Conservation (phyloP, 2,888 invertebrate species). For the Coelopa pilipes region DNA sequence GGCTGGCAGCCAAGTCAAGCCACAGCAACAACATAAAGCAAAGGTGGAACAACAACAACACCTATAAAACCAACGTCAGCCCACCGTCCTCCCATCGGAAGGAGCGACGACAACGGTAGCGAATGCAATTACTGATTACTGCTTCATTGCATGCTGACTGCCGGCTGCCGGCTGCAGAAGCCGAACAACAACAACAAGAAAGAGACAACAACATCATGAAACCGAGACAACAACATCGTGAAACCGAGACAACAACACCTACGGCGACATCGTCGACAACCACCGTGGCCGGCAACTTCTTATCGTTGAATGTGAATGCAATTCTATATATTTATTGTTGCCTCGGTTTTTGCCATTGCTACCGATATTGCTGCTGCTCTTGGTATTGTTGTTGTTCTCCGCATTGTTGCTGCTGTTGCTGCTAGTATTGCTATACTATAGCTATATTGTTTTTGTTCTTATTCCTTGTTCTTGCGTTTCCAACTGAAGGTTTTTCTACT, state of each 20-base stretch:
- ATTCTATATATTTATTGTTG: conserved; percentile 34
- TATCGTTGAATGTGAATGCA: conserved; percentile 11
- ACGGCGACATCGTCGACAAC: conserved; percentile 31
- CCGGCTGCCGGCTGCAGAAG: conserved; percentile 36
- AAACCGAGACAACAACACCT: neutral
- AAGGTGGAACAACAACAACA: too few species aligned
- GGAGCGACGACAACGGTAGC: conserved; percentile 3
- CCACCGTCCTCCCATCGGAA: neutral
- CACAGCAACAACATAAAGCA: too few species aligned
- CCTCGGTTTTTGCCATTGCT: conserved; percentile 44
- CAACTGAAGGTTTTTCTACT: too few species aligned
- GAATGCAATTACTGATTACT: conserved; percentile 39
- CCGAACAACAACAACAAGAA: conserved; percentile 14
- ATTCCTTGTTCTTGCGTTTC: too few species aligned
- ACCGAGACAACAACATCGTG: too few species aligned
- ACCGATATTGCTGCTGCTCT: conserved; percentile 35
- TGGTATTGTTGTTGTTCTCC: conserved; percentile 20
- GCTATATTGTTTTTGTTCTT: too few species aligned
- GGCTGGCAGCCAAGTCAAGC: too few species aligned
- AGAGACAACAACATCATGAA: too few species aligned
- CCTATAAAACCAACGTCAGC: too few species aligned
- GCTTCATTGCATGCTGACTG: conserved; percentile 38
- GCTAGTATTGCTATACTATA: neutral
- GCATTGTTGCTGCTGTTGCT: conserved; percentile 34
- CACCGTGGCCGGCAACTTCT: conserved; percentile 29